These are phyloP conservation scores for Spodoptera frugiperda DNA, from an alignment of 1,140 invertebrate genomes.

Conservation along the genomic window DNA sequence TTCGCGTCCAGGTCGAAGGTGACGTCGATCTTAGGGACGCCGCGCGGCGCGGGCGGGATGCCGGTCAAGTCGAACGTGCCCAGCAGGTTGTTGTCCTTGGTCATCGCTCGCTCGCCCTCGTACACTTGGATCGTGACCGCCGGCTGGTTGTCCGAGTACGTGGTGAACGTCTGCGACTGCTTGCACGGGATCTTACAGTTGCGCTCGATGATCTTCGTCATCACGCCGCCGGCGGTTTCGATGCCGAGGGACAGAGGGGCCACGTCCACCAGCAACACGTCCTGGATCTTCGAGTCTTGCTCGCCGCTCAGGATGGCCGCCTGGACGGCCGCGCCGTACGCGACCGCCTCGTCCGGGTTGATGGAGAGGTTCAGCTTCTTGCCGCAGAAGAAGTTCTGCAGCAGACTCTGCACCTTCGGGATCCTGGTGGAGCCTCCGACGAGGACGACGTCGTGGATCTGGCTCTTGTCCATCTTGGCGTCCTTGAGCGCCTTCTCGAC, in stretches of 20 bases:
- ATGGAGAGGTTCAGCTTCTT: conserved; percentile 86
- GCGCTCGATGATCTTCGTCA: conserved; percentile 89
- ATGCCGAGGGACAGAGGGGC: conserved; percentile 87
- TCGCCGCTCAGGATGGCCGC: conserved; percentile 83
- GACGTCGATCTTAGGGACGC: conserved; percentile 92
- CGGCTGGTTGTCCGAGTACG: conserved; percentile 90
- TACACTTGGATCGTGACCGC: conserved; percentile 89
- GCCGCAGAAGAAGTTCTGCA: conserved; percentile 85
- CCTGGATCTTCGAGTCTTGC: conserved; percentile 87
- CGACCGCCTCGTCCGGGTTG: conserved; percentile 86
- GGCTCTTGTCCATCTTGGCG: conserved; percentile 89
- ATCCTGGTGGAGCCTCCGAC: conserved; percentile 91
- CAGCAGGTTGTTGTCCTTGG: conserved; percentile 92
- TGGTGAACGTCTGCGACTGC: conserved; percentile 88
- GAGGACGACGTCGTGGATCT: conserved; percentile 90
- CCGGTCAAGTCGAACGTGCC: conserved; percentile 93
- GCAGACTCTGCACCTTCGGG: conserved; percentile 85
- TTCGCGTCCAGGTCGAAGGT: conserved; percentile 90
- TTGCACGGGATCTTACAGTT: conserved; percentile 88
- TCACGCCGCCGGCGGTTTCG: conserved; percentile 87
- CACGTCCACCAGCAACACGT: conserved; percentile 86
- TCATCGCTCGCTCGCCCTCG: conserved; percentile 91
- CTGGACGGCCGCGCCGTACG: conserved; percentile 85
- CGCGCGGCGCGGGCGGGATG: conserved; percentile 93
- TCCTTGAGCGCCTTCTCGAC: conserved; percentile 89